Conservation (phyloP, 2,797 vertebrate species). For the Harpagifer antarcticus region DNA sequence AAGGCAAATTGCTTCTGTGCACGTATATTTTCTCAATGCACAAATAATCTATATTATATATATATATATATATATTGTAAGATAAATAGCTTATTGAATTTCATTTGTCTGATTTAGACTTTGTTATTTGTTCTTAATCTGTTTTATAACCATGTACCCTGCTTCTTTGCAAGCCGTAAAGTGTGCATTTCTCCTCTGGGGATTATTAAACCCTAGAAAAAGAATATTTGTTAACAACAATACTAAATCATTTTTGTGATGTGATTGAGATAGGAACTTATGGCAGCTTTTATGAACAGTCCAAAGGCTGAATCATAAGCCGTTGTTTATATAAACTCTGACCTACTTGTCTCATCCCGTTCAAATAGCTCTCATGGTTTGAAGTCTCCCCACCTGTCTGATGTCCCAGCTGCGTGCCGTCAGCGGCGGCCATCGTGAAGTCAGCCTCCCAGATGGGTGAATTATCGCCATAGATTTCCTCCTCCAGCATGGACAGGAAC, state of each 20-base stretch:
- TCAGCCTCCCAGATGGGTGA: constrained; percentile 98
- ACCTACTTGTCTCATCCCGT: too few species aligned
- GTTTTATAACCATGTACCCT: background rate
- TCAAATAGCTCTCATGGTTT: too few species aligned
- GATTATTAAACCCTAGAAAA: too few species aligned
- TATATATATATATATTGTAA: too few species aligned
- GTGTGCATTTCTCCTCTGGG: background rate
- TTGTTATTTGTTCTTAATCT: background rate
- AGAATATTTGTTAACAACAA: too few species aligned
- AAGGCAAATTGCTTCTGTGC: background rate
- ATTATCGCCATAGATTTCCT: constrained; percentile 98
- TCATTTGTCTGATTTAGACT: background rate
- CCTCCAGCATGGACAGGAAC: constrained; percentile 98
- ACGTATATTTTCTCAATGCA: background rate
- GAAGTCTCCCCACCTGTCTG: constrained; percentile 86
- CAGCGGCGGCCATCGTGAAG: constrained; percentile 93
- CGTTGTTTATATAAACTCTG: too few species aligned
- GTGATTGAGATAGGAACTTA: background rate
- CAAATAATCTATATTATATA: background rate
- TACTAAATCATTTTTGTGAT: too few species aligned
- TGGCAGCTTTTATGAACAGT: background rate
- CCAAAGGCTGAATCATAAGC: background rate
- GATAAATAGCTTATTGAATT: background rate
- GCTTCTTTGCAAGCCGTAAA: background rate
- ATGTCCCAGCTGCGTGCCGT: constrained; percentile 91